Percentiles rank a stretch among this genome's conserved stretches.
Conservation (phyloP, 2,888 invertebrate species). For the Limenitis camilla region DNA sequence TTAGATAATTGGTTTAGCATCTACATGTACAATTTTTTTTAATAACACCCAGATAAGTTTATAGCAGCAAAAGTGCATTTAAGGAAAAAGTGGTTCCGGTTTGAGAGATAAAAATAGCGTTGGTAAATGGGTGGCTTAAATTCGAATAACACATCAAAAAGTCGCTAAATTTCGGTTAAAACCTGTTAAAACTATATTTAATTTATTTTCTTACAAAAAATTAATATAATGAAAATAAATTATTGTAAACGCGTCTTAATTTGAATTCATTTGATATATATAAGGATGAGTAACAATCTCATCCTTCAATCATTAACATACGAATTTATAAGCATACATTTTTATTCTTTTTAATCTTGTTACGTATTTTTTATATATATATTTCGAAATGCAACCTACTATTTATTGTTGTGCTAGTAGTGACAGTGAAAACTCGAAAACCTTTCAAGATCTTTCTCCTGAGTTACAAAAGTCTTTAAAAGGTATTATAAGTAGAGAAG, state of each 20-base stretch:
- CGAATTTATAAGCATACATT: neutral
- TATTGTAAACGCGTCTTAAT: neutral
- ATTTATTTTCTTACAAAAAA: too few species aligned
- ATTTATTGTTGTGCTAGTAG: neutral
- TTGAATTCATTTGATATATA: neutral
- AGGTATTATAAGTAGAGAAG: slow-evolving; percentile 27
- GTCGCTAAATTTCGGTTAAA: too few species aligned
- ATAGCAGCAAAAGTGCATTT: too few species aligned
- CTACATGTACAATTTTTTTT: neutral
- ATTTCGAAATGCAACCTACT: slow-evolving; percentile 1
- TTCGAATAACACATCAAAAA: too few species aligned
- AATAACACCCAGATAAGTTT: too few species aligned
- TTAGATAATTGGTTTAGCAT: neutral
- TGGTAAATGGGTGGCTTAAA: too few species aligned
- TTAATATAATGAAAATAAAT: too few species aligned
- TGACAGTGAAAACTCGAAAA: neutral
- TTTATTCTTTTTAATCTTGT: neutral
- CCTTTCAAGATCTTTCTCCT: slow-evolving; percentile 12
- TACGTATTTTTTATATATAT: neutral
- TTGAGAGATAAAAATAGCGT: too few species aligned
- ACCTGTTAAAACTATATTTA: too few species aligned
- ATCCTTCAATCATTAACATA: neutral
- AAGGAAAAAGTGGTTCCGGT: too few species aligned
- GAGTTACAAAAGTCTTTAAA: slow-evolving; percentile 28
- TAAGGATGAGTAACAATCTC: neutral